These are phyloP conservation scores for Pammene aurita DNA, from an alignment of 2,888 invertebrate species.

Conservation along the genomic window DNA sequence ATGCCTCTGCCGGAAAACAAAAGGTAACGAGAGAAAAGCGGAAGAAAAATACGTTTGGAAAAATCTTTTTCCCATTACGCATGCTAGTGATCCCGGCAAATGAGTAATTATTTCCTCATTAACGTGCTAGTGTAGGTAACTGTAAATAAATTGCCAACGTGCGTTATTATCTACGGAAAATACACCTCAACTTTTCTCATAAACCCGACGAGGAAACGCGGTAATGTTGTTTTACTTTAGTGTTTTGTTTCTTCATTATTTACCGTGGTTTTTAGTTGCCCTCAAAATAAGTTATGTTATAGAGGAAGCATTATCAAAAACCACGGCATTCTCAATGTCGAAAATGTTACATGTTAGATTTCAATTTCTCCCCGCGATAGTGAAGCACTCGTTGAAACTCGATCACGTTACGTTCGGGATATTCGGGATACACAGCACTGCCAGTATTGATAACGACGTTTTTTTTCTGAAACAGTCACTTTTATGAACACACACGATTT, in stretches of 20 bases:
- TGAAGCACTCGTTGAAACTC: too few species aligned
- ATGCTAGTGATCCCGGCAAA: slow-evolving; percentile 57
- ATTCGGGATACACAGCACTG: too few species aligned
- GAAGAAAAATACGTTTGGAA: slow-evolving; percentile 42
- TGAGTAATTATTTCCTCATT: slow-evolving; percentile 67
- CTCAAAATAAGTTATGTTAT: not conserved
- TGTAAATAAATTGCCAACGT: slow-evolving; percentile 58
- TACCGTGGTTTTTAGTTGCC: slow-evolving; percentile 10
- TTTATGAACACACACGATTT: too few species aligned
- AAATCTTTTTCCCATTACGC: slow-evolving; percentile 61
- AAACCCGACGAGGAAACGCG: slow-evolving; percentile 26
- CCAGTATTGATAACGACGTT: too few species aligned
- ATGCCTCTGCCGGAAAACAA: slow-evolving; percentile 13
- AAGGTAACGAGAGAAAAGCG: slow-evolving; percentile 36
- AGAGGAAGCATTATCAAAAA: too few species aligned
- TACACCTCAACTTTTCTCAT: slow-evolving; percentile 38
- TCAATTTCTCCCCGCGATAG: too few species aligned
- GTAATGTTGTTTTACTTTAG: slow-evolving; percentile 37
- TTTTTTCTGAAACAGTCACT: too few species aligned
- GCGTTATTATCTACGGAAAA: slow-evolving; percentile 34
- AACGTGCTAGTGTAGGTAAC: slow-evolving; percentile 48
- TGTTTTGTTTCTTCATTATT: slow-evolving; percentile 20
- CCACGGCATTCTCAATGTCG: too few species aligned
- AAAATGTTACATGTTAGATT: too few species aligned
- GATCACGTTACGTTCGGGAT: too few species aligned